Evolutionary conservation across 2,888 invertebrate genomes (phyloP).

Genomic region (Crematogaster levior): DNA sequence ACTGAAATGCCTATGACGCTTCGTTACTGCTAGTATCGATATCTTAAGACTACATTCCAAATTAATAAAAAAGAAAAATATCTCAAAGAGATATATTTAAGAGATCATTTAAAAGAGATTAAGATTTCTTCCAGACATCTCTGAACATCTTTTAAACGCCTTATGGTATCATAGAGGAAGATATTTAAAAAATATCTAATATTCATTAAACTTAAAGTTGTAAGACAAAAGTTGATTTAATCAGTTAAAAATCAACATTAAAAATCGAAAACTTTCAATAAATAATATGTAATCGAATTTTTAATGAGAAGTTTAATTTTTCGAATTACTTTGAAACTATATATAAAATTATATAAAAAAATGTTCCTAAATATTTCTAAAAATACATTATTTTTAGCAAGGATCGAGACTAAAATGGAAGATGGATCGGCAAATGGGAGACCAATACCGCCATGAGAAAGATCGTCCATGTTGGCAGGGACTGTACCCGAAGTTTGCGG

Average conservation of each 20-base stretch:
- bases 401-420: background rate
- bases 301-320: background rate
- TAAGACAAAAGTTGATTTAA: background rate
- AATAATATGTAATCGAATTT: background rate
- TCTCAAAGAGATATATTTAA: background rate
- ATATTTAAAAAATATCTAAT: background rate
- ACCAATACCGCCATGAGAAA: constrained; percentile 3
- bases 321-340: background rate
- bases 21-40: constrained; percentile 29
- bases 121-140: background rate
- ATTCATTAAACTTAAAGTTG: background rate
- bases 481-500: constrained; percentile 82
- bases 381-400: background rate
- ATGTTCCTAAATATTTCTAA: background rate
- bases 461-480: constrained; percentile 63
- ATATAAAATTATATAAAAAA: too few species aligned
- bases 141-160: background rate
- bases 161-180: background rate
- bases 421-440: background rate
- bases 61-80: background rate
- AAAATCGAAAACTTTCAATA: background rate
- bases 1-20: constrained; percentile 14
- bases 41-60: background rate
- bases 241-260: background rate
- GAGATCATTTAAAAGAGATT: background rate